phyloP scores from a whole-genome alignment of 2,888 invertebrate species.

The Dromius quadrimaculatus region DNA sequence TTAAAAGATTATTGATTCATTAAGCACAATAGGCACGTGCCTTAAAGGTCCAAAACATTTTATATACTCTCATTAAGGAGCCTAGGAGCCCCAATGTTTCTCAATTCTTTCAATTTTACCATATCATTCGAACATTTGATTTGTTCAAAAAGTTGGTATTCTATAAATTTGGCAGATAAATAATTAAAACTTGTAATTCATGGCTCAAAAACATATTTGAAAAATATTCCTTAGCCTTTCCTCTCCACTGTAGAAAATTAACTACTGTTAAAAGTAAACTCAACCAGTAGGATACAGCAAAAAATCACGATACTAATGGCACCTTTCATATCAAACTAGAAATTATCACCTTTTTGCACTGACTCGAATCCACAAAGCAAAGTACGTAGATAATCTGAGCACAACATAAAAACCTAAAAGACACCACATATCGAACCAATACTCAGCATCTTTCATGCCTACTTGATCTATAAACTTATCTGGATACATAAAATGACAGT shows the following conservation, averaged over 20 bases:
- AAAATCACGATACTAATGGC: conserved; percentile 20
- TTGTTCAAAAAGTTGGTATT: too few relatives aligned
- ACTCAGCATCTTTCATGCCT: conserved; percentile 77
- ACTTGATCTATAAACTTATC: conserved; percentile 79
- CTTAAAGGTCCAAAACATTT: too few relatives aligned
- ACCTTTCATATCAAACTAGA: neutral
- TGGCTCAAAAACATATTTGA: too few relatives aligned
- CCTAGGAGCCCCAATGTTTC: too few relatives aligned
- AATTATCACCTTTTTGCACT: conserved; percentile 67
- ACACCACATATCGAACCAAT: conserved; percentile 75
- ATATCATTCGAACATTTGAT: too few relatives aligned
- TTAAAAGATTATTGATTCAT: too few relatives aligned
- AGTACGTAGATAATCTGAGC: conserved; percentile 75
- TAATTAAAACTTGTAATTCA: too few relatives aligned
- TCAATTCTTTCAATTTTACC: too few relatives aligned
- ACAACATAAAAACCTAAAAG: conserved; percentile 74
- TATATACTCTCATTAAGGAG: too few relatives aligned
- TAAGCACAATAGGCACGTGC: too few relatives aligned
- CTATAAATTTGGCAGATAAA: too few relatives aligned
- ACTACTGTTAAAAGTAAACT: neutral
- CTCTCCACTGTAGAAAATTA: conserved; percentile 3
- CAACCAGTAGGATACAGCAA: conserved; percentile 6
- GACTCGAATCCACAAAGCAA: conserved; percentile 75
- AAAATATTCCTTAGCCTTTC: conserved; percentile 14
- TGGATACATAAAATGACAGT: conserved; percentile 81